phyloP scores from a whole-genome alignment of 2,797 vertebrate species.

The Hyperoplus lanceolatus region DNA sequence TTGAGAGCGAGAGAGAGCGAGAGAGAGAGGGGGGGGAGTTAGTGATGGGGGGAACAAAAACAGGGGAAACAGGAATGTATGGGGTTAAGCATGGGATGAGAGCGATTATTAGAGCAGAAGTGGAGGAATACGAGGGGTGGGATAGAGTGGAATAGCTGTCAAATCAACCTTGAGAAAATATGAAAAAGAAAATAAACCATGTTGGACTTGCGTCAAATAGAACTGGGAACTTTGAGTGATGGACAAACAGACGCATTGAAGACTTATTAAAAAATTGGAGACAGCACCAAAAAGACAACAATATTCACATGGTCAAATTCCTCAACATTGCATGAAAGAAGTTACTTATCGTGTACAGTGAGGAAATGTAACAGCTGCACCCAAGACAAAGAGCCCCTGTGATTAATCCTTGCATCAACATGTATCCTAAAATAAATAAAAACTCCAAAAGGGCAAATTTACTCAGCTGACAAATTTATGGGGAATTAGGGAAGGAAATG shows the following conservation, averaged over 20 bases:
- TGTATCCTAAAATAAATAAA: not conserved
- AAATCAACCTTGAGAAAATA: conserved; percentile 77
- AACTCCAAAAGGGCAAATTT: conserved; percentile 16
- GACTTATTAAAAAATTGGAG: conserved; percentile 55
- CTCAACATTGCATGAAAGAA: conserved; percentile 21
- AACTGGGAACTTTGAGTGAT: conserved; percentile 46
- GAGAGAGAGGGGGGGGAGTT: conserved; percentile 36
- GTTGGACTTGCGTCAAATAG: conserved; percentile 62
- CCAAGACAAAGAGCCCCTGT: conserved; percentile 22
- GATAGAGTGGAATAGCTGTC: conserved; percentile 69
- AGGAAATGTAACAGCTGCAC: conserved; percentile 30
- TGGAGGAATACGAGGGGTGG: conserved; percentile 70
- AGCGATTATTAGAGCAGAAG: conserved; percentile 68
- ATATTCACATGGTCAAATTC: conserved; percentile 45
- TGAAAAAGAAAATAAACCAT: conserved; percentile 80
- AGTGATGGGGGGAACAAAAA: conserved; percentile 51
- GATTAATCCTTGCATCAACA: conserved; percentile 3
- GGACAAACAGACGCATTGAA: conserved; percentile 51
- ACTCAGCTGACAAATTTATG: conserved; percentile 46
- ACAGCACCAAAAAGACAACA: conserved; percentile 41
- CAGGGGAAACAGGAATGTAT: conserved; percentile 65
- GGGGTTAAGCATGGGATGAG: conserved; percentile 67
- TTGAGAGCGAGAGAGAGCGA: conserved; percentile 57
- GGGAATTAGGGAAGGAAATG: conserved; percentile 13
- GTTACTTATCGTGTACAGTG: conserved; percentile 27